Base-by-base conservation (phyloP, 1,140 invertebrate genomes). In the Andrena cerasifolii region DNA sequence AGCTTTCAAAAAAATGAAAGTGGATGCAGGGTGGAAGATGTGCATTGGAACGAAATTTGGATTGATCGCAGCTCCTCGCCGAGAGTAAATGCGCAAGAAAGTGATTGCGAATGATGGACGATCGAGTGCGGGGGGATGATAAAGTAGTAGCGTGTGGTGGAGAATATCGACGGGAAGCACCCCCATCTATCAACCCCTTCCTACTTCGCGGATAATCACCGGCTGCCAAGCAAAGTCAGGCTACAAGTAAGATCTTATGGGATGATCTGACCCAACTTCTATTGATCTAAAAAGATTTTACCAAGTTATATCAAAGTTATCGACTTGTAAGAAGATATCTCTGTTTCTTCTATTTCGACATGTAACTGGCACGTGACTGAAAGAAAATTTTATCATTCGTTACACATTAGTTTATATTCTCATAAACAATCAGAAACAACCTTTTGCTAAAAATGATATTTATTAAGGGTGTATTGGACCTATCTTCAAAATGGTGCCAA, bases 81-180 rank as follows among this genome's bases (percentile, higher is more conserved):
- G 78, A 83, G 82, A 84, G 78, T 83, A 78, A 86, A 86, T 74
- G 85, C 80, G 82, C 85, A 84, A 90, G 88, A 85, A 90, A 90
- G 87, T 89, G 89, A 90, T 90, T 88, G 88, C 81, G 84, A 86
- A 90, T 89, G 89, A 90, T 90, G 89, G 83, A 90, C 89, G 89
- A 89, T 79, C 86, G 83, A 53, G 74, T 83, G 83, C 70, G 61
- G 83, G 80, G 78, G 79, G 85, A 90, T 89, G 87, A 90, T 90
- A 87, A 89, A 90, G 86, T 86, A 84, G 86, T 80, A 82, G 68
- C 80, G 82, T 84, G 79, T 80, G 80, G 80, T 66, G 70, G 80
- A 86, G 87, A 79, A 90, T 88, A 89, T 90, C 86, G 87, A 89
- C 88, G 85, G 79, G 80, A 87, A 75, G 82, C 83, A 81, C 79